Percentiles rank a stretch among this genome's conserved stretches.
phyloP scores from a whole-genome alignment of 2,113 vertebrate species.

The rat (Rattus norvegicus) region GRCr8 NC_086028.1:4342501-4343000 shows the following conservation, averaged over 20 bases:
- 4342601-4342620: not conserved
- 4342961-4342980: not conserved
- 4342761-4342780: not conserved
- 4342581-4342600: rapidly evolving
- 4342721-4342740: not conserved
- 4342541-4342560: not conserved
- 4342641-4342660: no score
- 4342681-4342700: not conserved
- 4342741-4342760: not conserved
- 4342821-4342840: not conserved
- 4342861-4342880: not conserved
- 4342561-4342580: rapidly evolving
- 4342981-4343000: not conserved
- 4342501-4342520: no score
- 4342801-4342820: rapidly evolving
- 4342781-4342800: not conserved
- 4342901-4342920: not conserved
- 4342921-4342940: not conserved
- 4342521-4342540: not conserved
- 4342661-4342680: not conserved
- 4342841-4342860: not conserved
- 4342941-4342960: not conserved
- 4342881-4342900: not conserved
- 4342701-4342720: not conserved
- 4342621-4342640: rapidly evolving